Conservation (phyloP, 2,113 vertebrate genomes). For the Pteruthius melanotis region DNA sequence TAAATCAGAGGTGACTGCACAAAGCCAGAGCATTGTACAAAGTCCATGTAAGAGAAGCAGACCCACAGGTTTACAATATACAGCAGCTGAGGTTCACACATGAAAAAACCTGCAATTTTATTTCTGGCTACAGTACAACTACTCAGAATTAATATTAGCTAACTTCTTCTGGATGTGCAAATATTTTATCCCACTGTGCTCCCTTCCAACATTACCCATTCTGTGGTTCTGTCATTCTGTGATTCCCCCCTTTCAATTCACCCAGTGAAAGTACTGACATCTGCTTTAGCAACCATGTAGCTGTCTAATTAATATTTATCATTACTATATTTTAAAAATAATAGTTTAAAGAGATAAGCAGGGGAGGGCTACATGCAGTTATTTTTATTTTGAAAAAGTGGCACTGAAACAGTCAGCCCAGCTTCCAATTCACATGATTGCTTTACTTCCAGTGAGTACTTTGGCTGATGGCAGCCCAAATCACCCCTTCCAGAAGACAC, state of each 20-base stretch:
- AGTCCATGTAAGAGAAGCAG: background rate
- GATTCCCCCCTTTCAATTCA: background rate
- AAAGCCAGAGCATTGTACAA: background rate
- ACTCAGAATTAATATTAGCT: background rate
- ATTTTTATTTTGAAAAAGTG: background rate
- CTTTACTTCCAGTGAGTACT: constrained; percentile 64
- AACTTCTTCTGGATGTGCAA: background rate
- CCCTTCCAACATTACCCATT: background rate
- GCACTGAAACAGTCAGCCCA: background rate
- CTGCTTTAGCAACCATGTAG: background rate
- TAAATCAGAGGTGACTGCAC: background rate
- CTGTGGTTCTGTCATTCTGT: background rate
- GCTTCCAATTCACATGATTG: background rate
- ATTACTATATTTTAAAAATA: background rate
- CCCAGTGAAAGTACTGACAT: background rate
- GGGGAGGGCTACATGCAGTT: background rate
- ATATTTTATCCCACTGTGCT: background rate
- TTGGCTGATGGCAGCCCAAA: constrained; percentile 70
- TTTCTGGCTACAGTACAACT: background rate
- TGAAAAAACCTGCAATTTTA: background rate
- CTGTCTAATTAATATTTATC: background rate
- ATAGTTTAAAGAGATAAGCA: background rate
- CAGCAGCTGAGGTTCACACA: background rate
- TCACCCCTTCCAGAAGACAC: constrained; percentile 64
- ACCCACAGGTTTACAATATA: background rate